These are phyloP conservation scores for Rhipidura dahli DNA, from an alignment of 2,113 vertebrate genomes.

Conservation along the genomic window DNA sequence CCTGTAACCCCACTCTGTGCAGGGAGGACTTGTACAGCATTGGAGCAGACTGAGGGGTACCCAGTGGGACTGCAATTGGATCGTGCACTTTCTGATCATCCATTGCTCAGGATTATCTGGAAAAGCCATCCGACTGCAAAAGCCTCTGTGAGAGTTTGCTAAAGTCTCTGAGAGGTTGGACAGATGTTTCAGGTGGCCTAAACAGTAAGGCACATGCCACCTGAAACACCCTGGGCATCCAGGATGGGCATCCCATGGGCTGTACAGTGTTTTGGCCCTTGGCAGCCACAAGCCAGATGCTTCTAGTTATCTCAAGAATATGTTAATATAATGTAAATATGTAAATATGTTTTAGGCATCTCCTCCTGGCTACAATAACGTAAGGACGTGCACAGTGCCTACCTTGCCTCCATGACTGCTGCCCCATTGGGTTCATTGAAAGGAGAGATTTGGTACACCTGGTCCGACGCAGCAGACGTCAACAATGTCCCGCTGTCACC, in stretches of 20 bases:
- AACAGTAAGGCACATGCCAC: not conserved
- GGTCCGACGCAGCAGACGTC: constrained; percentile 61
- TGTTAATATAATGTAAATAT: no score
- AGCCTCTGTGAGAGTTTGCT: not conserved
- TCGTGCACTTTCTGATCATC: rapidly evolving
- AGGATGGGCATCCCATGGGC: not conserved
- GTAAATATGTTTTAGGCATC: not conserved
- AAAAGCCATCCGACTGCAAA: not conserved
- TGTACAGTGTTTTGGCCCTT: rapidly evolving
- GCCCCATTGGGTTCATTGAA: constrained; percentile 74
- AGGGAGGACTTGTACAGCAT: rapidly evolving
- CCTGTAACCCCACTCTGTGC: not conserved
- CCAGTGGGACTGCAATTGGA: not conserved
- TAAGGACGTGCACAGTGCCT: not conserved
- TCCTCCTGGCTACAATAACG: not conserved
- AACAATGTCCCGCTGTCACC: constrained; percentile 56
- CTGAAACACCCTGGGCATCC: not conserved
- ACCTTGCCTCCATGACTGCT: constrained; percentile 78
- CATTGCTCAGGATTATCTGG: not conserved
- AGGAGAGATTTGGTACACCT: constrained; percentile 79
- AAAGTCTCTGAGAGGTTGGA: not conserved
- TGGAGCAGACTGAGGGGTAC: not conserved
- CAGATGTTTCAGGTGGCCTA: not conserved
- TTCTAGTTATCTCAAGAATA: not conserved
- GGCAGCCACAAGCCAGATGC: not conserved